Evolutionary conservation across 2,888 invertebrate species (phyloP), one percentile per base, ranked within the genome.

Genomic region (Cheiracanthium punctorium): DNA sequence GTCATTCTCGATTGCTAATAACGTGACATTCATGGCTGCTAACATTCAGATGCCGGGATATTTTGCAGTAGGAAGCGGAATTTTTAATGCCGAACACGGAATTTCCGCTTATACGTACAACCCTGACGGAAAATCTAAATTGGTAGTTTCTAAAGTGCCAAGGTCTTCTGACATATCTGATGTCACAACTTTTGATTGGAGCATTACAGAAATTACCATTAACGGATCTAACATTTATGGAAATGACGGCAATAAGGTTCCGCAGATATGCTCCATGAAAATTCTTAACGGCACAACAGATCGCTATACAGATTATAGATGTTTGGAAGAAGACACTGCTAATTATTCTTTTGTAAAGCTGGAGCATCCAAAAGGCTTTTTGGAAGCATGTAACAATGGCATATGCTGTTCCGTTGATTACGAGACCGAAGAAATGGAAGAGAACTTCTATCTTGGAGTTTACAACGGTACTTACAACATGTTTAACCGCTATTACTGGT

Each of bases 21-120:
- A 95, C 79, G 94, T 95, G 0, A 95, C 95, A 90, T 93, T 96
- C 1, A 91, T 96, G 14, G 94, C 94, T 0, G 92, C 96, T 0
- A 95, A 95, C 24, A 94, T 95, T 1, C 95, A 95, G 90, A 92
- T 93, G 67, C 94, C 95, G 0, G 84, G 82, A 0, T 90, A 92
- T 0, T 95, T 95, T 1, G 94, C 93, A 89, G 93, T 94, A 41
- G 96, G 96, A 4, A 94, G 94, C 12, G 96, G 96, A n/a, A 95
- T 96, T 80, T 96, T 93, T 90, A 93, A 94, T 0, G 94, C 94
- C 0, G 91, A 91, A 87, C 92, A 92, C 0, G 94, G 94, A 0
- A 92, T 90, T 17, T 24, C 80, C 5, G 65, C 70, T 0, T 88
- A 88, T 33, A 81, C 85, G 0, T 81, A 64, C 71, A 48, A 76